These are phyloP conservation scores for Synergus itoensis DNA, from an alignment of 2,888 invertebrate species.

Conservation along the genomic window DNA sequence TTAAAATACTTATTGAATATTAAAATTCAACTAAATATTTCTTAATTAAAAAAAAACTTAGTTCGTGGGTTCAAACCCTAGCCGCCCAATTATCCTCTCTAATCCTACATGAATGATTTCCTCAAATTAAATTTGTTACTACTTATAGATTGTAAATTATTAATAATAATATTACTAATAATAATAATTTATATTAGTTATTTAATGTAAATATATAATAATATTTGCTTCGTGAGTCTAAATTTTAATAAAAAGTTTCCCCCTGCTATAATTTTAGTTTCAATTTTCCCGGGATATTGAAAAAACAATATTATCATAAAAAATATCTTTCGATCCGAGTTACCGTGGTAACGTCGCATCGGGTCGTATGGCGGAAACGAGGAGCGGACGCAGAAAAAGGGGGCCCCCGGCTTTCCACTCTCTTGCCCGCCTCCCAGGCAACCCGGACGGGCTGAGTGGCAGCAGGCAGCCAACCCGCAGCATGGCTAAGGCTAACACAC, in stretches of 20 bases:
- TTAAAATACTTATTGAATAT: not conserved
- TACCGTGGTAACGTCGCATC: slow-evolving; percentile 38
- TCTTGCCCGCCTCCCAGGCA: slow-evolving; percentile 59
- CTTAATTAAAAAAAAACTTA: not conserved
- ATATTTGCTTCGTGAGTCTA: too few species aligned
- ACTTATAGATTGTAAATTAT: too few species aligned
- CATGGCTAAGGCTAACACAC: slow-evolving; percentile 66
- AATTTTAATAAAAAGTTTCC: too few species aligned
- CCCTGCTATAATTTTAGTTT: too few species aligned
- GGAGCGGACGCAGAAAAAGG: slow-evolving; percentile 57
- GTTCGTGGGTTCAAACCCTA: not conserved
- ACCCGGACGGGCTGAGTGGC: slow-evolving; percentile 57
- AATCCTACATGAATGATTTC: not conserved
- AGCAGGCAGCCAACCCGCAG: slow-evolving; percentile 70
- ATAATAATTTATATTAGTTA: too few species aligned
- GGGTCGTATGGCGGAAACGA: slow-evolving; percentile 56
- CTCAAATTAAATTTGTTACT: too few species aligned
- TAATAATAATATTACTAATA: too few species aligned
- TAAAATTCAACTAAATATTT: not conserved
- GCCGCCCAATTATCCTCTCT: not conserved
- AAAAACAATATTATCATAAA: not conserved
- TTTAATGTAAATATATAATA: too few species aligned
- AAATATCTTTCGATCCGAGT: slow-evolving; percentile 30
- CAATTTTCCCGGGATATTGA: not conserved
- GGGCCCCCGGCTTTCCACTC: slow-evolving; percentile 67